Base-by-base conservation (phyloP, 2,888 invertebrate genomes). In the Drosophila leonis region DNA sequence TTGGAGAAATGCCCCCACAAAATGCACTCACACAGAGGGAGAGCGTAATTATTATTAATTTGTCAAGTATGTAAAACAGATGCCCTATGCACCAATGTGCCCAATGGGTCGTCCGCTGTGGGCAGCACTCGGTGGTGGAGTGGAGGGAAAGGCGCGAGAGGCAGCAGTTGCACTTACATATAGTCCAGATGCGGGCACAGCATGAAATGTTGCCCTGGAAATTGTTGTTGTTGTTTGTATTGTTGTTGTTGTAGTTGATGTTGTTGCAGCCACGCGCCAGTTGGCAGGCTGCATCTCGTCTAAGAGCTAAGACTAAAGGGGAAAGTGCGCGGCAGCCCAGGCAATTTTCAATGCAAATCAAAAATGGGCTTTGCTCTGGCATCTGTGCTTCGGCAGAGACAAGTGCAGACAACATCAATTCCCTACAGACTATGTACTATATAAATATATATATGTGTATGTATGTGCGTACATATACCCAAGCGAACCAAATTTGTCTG, bases 21-120 rank as follows among this genome's bases (percentile, higher is more conserved):
- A 74, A 70, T 77, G 77, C 72, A 65, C 48, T 59, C 57, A 18
- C 33, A 46, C 56, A 39, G 52, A 65, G 65, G 70, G 33, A 72
- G 62, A 75, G 76, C 65, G 83, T 86, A 88, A 88, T 88, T 83
- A 83, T 88, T 88, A 88, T 86, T 82, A 88, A 88, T 86, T 86
- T 86, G 86, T 88, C 88, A 86, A 88, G 88, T 83, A 86, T 88
- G 81, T 83, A 86, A 88, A 88, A 83, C 84, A 88, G 88, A 88
- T 85, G 85, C 83, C 80, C 82, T 62, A 29, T 70, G 77, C 72
- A 65, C 68, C 72, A 39, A 46, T 46, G 74, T 18, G 74, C 63
- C 70, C 72, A 62, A 39, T 61, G 80, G 72, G 56, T 59, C 63
- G 42, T 18, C 13, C 10, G 54, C 5, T 13, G 24, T 13, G 13